These are phyloP conservation scores for Pterobdella sp. DNA, from an alignment of 2,888 invertebrate genomes.

Conservation along the genomic window DNA sequence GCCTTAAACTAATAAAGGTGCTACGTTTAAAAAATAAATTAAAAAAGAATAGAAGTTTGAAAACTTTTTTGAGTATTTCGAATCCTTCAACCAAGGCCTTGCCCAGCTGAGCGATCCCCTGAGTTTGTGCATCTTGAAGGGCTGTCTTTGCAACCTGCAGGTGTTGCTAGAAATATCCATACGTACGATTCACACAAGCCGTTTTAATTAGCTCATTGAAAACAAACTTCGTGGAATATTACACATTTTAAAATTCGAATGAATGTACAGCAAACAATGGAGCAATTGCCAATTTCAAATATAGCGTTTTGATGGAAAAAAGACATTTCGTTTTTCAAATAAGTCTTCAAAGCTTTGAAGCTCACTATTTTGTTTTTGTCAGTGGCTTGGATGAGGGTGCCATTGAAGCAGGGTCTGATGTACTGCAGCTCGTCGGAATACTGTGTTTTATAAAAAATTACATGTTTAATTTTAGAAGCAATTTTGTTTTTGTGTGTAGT, in stretches of 20 bases:
- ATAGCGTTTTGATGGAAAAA: too few relatives aligned
- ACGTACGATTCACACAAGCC: too few relatives aligned
- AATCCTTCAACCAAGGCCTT: conserved; percentile 76
- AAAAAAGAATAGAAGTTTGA: background rate
- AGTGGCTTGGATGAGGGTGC: conserved; percentile 73
- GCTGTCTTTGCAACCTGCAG: conserved; percentile 20
- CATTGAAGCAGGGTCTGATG: conserved; percentile 75
- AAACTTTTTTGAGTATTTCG: conserved; percentile 57
- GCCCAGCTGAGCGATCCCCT: conserved; percentile 69
- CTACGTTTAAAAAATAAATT: background rate
- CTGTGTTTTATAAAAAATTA: too few relatives aligned
- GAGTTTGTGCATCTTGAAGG: conserved; percentile 26
- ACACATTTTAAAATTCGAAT: too few relatives aligned
- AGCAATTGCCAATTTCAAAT: background rate
- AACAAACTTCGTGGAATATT: too few relatives aligned
- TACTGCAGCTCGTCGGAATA: conserved; percentile 66
- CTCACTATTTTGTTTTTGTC: conserved; percentile 51
- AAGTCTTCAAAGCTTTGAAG: background rate
- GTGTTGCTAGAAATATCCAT: background rate
- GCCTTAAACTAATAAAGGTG: conserved; percentile 1
- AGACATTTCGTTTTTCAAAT: too few relatives aligned
- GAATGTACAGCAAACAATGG: too few relatives aligned
- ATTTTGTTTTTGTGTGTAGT: background rate
- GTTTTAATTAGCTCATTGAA: too few relatives aligned
- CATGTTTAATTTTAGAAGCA: too few relatives aligned